phyloP scores from a whole-genome alignment of 2,888 invertebrate species.

The Neoscelio sp. region DNA sequence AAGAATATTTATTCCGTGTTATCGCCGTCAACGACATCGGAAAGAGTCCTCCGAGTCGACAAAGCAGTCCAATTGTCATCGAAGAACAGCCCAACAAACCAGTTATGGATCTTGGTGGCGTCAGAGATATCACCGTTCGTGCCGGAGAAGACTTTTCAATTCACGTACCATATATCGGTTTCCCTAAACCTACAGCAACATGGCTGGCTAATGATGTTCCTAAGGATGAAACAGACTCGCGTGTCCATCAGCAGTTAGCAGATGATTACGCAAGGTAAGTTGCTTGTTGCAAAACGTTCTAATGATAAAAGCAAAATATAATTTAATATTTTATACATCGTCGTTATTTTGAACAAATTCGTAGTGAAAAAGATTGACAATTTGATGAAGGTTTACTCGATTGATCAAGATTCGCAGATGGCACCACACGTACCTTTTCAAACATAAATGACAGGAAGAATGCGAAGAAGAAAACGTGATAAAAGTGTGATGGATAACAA shows the following conservation, averaged over 20 bases:
- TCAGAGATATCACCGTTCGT: conserved; percentile 97
- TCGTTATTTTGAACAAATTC: too few relatives aligned
- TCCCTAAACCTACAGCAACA: conserved; percentile 97
- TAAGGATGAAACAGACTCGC: conserved; percentile 90
- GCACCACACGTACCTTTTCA: too few relatives aligned
- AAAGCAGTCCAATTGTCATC: conserved; percentile 90
- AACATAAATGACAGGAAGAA: too few relatives aligned
- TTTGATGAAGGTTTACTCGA: too few relatives aligned
- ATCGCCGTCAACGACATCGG: conserved; percentile 96
- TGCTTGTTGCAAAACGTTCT: not conserved
- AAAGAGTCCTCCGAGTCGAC: conserved; percentile 92
- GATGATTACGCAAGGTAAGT: conserved; percentile 90
- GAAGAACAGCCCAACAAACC: conserved; percentile 98
- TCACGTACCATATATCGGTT: conserved; percentile 97
- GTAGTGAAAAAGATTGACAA: too few relatives aligned
- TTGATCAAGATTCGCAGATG: too few relatives aligned
- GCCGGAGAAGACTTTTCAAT: conserved; percentile 99
- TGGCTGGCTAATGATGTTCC: conserved; percentile 96
- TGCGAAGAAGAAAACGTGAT: too few relatives aligned
- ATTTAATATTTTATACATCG: too few relatives aligned
- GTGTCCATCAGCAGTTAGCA: conserved; percentile 92
- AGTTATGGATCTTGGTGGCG: conserved; percentile 95
- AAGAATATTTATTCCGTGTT: conserved; percentile 97
- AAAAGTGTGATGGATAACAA: too few relatives aligned
- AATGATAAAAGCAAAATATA: too few relatives aligned